A percentile compares a stretch with the other conserved stretches of the same genome.
phyloP scores from a whole-genome alignment of 2,797 vertebrate species.

The Galago senegalensis region DNA sequence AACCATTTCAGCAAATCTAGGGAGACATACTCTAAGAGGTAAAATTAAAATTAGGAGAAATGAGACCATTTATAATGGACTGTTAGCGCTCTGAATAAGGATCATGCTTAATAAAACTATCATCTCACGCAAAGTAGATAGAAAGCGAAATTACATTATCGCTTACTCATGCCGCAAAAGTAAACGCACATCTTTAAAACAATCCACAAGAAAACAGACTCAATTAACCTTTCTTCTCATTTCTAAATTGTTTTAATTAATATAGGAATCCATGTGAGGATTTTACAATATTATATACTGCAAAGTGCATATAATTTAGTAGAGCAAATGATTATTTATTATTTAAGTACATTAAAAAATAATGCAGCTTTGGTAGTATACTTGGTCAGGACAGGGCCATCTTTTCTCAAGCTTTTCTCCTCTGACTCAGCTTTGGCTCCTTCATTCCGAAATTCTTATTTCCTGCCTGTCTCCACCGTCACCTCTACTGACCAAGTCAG shows the following conservation, averaged over 20 bases:
- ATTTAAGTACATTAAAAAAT: background rate
- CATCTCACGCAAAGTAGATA: slow-evolving; percentile 89
- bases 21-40: slow-evolving; percentile 85
- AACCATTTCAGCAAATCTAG: slow-evolving; percentile 85
- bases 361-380: background rate
- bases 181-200: slow-evolving; percentile 63
- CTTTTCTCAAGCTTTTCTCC: background rate
- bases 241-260: slow-evolving; percentile 79
- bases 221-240: slow-evolving; percentile 66
- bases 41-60: slow-evolving; percentile 90
- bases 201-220: slow-evolving; percentile 69
- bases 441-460: background rate
- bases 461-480: background rate
- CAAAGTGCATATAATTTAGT: background rate
- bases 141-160: slow-evolving; percentile 87
- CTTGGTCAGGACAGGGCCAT: background rate
- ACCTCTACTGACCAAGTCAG: background rate
- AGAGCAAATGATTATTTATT: background rate
- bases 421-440: background rate
- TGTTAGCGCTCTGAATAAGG: slow-evolving; percentile 88
- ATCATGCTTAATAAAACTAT: slow-evolving; percentile 90
- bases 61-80: slow-evolving; percentile 89
- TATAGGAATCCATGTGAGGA: slow-evolving; percentile 54
- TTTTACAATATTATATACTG: background rate
- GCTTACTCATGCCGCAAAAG: slow-evolving; percentile 84